Evolutionary conservation across 2,888 invertebrate genomes (phyloP).

Genomic region (Lomographa bimaculata): DNA sequence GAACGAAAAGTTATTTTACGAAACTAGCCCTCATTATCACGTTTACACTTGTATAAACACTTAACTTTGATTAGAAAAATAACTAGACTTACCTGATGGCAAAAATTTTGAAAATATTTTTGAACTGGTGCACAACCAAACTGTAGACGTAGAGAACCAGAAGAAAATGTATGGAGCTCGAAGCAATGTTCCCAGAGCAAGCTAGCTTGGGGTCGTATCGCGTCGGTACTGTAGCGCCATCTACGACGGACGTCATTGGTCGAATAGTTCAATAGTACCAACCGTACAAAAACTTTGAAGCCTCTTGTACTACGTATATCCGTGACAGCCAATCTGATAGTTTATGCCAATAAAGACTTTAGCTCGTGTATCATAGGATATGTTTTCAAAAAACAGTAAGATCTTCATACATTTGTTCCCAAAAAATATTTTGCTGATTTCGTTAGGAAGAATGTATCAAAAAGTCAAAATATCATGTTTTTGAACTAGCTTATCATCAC

Average conservation of each 20-base stretch:
- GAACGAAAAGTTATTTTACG: slow-evolving; percentile 64
- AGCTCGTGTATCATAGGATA: neutral
- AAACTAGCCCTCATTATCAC: slow-evolving; percentile 58
- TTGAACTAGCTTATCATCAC: slow-evolving; percentile 32
- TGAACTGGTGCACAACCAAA: slow-evolving; percentile 83
- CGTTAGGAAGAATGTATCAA: slow-evolving; percentile 48
- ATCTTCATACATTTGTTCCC: slow-evolving; percentile 69
- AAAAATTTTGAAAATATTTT: slow-evolving; percentile 83
- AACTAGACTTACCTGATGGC: slow-evolving; percentile 79
- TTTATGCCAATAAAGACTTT: slow-evolving; percentile 45
- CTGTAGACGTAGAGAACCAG: slow-evolving; percentile 83
- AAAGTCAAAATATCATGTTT: slow-evolving; percentile 43
- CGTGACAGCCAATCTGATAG: slow-evolving; percentile 55
- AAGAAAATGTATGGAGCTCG: slow-evolving; percentile 84
- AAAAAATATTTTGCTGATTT: slow-evolving; percentile 61
- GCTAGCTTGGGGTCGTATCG: slow-evolving; percentile 80
- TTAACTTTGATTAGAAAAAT: slow-evolving; percentile 63
- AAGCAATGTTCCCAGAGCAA: slow-evolving; percentile 80
- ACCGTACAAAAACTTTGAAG: slow-evolving; percentile 49
- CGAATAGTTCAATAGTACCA: slow-evolving; percentile 58
- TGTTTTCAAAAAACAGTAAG: slow-evolving; percentile 33
- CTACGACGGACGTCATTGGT: slow-evolving; percentile 72
- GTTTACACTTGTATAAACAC: slow-evolving; percentile 60
- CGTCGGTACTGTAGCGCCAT: slow-evolving; percentile 75
- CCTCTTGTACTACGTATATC: slow-evolving; percentile 79